Percentiles rank a stretch among this genome's conserved stretches.
Conservation (phyloP, 2,888 invertebrate genomes). For the Tetrapedia diversipes region DNA sequence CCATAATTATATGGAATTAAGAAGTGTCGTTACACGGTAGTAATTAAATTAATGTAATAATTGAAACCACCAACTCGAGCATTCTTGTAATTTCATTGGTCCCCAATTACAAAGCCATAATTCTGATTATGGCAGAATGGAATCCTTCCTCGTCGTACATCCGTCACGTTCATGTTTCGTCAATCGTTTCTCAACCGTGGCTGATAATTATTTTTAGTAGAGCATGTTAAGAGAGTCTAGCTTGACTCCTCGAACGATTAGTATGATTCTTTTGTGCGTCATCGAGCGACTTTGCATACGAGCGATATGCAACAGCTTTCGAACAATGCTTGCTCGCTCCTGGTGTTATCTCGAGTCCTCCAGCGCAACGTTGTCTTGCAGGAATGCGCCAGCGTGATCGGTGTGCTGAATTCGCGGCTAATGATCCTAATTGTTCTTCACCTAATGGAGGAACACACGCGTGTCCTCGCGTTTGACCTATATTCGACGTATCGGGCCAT, state of each 20-base stretch:
- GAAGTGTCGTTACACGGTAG: too few species aligned
- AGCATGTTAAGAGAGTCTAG: background rate
- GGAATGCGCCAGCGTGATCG: background rate
- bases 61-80: too few species aligned
- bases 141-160: too few species aligned
- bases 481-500: constrained; percentile 46
- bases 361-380: background rate
- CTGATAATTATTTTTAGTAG: too few species aligned
- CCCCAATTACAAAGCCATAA: constrained; percentile 8
- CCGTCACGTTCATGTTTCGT: too few species aligned
- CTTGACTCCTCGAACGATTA: background rate
- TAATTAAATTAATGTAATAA: too few species aligned
- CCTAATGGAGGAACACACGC: constrained; percentile 25
- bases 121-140: too few species aligned
- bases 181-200: constrained; percentile 5
- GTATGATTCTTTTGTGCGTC: background rate
- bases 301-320: background rate
- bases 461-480: constrained; percentile 48
- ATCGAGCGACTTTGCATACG: background rate
- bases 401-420: constrained; percentile 6
- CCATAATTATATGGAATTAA: too few species aligned
- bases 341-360: background rate
- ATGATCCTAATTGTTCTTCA: constrained; percentile 37
- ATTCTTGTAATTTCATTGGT: constrained; percentile 21
- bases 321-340: background rate